Evolutionary conservation across 2,888 invertebrate genomes (phyloP), one percentile per base, ranked within the genome.

Genomic region (Lithophane leautieri): DNA sequence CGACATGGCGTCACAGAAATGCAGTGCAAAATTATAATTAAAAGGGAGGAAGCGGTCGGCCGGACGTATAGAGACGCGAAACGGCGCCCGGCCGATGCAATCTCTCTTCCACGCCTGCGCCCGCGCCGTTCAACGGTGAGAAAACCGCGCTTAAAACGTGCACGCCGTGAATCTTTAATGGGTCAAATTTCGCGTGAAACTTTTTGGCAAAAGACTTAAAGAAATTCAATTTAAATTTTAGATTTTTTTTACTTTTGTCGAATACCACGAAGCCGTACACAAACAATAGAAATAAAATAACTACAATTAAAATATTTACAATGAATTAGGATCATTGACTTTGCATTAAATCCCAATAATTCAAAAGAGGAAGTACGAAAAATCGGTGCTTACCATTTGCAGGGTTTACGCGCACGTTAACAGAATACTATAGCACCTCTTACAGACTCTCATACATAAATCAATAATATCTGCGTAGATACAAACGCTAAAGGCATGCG

Each of bases 11-110:
- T 90, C 88, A 89, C 83, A 89, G 89, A 87, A 92, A 91, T 91
- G 92, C 92, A 92, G 90, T 87, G 92, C 92, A 86, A 95, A 94
- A 94, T 93, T 91, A 93, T 94, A 95, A 95, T 95, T 94, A 94
- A 87, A 93, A 94, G 93, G 92, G 94, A 95, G 95, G 95, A 96
- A 95, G 94, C 92, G 92, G 82, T 73, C 81, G 89, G 90, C 94
- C 95, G 95, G 95, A 95, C 94, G 91, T 88, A 76, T 62, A 85
- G 86, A 89, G 93, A 91, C 90, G 92, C 92, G 88, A 92, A 93
- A 91, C 91, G 91, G 93, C 94, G 94, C 93, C 94, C 89, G 90
- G 84, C 84, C 93, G 95, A 95, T 95, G 93, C 93, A 93, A 95
- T 95, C 94, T 93, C 87, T 88, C 88, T 89, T 83, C 90, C 90